Base-by-base conservation (phyloP, 2,113 vertebrate species). In the Stigmatopora argus region DNA sequence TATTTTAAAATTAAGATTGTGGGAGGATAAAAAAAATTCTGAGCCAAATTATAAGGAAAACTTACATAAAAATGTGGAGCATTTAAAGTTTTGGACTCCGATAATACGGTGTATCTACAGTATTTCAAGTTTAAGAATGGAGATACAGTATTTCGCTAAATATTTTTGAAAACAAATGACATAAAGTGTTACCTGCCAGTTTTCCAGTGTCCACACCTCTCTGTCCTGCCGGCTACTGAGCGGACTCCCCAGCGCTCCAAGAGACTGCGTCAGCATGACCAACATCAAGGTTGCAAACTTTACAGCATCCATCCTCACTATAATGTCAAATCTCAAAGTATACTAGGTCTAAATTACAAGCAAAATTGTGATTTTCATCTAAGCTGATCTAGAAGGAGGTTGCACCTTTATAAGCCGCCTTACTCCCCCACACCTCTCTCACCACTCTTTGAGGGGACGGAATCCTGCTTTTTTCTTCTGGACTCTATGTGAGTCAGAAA, bases 181-280 rank as follows among this genome's bases (percentile, higher is more conserved):
- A 35, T 19, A 19, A 47, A 7, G 18, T 35, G 35, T 70, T 79
- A 91, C 90, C 89, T 89, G 84, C 86, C 85, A 86, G 65, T 82
- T 74, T 3, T 86, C 79, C 77, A 71, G 12, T 4, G 70, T 81
- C 88, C 83, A 89, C 1, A 73, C 10, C 17, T 83, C 80, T 13
- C 70, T 64, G 1, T 84, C 82, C 1, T 82, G 71, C 0, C 67
- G 72, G n/a, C 55, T 21, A 53, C 80, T 73, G 3, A 84, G 19
- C 26, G 82, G 76, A 21, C 53, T 68, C 10, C 75, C 84, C 26
- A 85, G 69, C 3, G 72, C 65, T 18, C 71, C 67, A 21, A 85
- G 60, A 9, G 87, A 69, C 78, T 88, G 87, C 44, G 79, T 68
- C 45, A 85, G 73, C 55, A 88, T 62, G 35, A 83, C 61, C 56